Conservation (phyloP, 1,140 invertebrate genomes). For the Pseudomyrmex concolor region DNA sequence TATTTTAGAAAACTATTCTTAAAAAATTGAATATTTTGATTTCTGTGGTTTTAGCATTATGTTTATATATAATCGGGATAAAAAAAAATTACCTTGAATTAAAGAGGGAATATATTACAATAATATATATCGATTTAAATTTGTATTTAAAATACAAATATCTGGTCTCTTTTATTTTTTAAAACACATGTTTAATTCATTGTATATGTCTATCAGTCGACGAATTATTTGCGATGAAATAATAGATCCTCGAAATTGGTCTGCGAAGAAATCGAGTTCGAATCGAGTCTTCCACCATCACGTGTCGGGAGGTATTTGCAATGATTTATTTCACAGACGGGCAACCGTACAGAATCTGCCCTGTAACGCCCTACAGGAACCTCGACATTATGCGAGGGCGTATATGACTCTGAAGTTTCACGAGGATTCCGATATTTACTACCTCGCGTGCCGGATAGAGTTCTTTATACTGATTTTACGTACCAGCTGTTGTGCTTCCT, state of each 20-base stretch:
- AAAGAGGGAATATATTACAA: too few relatives aligned
- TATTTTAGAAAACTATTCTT: too few relatives aligned
- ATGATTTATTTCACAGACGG: conserved; percentile 71
- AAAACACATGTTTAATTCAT: too few relatives aligned
- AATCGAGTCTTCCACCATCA: conserved; percentile 63
- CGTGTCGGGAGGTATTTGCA: conserved; percentile 69
- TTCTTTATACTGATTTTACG: conserved; percentile 72
- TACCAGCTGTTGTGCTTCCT: conserved; percentile 69
- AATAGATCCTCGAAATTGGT: conserved; percentile 23
- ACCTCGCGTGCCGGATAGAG: conserved; percentile 65
- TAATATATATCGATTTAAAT: too few relatives aligned
- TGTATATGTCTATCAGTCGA: neutral
- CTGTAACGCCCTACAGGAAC: conserved; percentile 65
- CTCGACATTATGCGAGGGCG: conserved; percentile 67
- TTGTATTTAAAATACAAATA: too few relatives aligned
- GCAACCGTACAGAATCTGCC: neutral
- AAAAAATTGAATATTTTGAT: too few relatives aligned
- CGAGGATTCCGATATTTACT: conserved; percentile 74
- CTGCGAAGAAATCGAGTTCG: conserved; percentile 31
- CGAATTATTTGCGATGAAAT: conserved; percentile 7
- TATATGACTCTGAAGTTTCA: conserved; percentile 72
- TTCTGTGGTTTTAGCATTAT: too few relatives aligned
- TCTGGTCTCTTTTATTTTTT: too few relatives aligned
- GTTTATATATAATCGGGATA: too few relatives aligned
- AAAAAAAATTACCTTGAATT: too few relatives aligned